Conservation (phyloP, 2,797 vertebrate genomes). For the Scolopax bukidnonensis region DNA sequence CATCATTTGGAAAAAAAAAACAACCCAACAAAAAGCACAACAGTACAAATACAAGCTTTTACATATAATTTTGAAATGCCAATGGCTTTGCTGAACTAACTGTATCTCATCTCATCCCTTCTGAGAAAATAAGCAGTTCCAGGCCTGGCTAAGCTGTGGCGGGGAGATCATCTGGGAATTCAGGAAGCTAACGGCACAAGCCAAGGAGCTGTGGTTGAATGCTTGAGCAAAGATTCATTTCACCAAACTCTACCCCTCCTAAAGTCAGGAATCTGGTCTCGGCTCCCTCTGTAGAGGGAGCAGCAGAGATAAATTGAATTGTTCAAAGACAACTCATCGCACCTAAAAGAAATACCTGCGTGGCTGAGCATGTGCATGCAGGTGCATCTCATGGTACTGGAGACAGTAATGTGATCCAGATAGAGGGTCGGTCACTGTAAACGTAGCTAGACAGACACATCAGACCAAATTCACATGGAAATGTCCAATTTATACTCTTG, state of each 20-base stretch:
- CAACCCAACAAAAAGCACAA: background rate
- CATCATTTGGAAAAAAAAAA: background rate
- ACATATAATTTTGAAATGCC: background rate
- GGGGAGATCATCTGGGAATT: constrained; percentile 61
- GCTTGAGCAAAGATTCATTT: constrained; percentile 56
- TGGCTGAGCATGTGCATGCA: background rate
- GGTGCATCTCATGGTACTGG: background rate
- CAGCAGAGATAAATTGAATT: constrained; percentile 9
- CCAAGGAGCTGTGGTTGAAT: constrained; percentile 63
- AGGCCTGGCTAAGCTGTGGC: constrained; percentile 33
- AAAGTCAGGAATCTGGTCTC: background rate
- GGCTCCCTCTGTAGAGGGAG: background rate
- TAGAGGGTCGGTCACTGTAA: background rate
- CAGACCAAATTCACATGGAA: background rate
- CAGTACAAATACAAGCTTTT: background rate
- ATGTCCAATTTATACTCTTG: background rate
- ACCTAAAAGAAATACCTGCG: background rate
- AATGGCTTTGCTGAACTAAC: background rate
- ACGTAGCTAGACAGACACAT: background rate
- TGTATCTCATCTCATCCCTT: background rate
- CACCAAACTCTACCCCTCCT: constrained; percentile 36
- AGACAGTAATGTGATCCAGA: background rate
- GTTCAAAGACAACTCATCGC: background rate
- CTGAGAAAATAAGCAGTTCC: constrained; percentile 50
- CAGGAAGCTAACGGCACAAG: constrained; percentile 53